Evolutionary conservation across 2,888 invertebrate genomes (phyloP).

Genomic region (Hoplodrina blanda): DNA sequence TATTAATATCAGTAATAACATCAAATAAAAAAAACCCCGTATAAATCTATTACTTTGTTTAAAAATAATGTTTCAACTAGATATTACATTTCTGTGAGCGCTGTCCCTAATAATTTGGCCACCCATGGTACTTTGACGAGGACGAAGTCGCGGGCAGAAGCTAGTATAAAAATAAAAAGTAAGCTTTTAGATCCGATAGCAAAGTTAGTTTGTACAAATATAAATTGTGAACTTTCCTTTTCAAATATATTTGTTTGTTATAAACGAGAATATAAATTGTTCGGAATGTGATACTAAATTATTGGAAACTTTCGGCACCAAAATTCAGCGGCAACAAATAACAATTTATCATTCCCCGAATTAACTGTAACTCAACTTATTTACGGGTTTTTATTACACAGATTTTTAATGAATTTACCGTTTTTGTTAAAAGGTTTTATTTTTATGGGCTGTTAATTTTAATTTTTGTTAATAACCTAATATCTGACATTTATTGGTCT

Average conservation of each 20-base stretch:
- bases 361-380: slow-evolving; percentile 52
- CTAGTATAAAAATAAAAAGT: background rate
- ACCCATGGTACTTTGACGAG: no score
- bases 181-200: background rate
- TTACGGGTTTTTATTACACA: slow-evolving; percentile 47
- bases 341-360: slow-evolving; percentile 53
- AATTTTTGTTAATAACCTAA: slow-evolving; percentile 1
- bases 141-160: no score
- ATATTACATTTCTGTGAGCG: no score
- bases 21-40: no score
- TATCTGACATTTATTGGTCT: slow-evolving; percentile 3
- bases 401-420: slow-evolving; percentile 46
- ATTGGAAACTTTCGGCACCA: slow-evolving; percentile 51
- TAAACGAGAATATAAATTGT: slow-evolving; percentile 49
- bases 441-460: slow-evolving; percentile 20
- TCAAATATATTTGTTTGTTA: slow-evolving; percentile 29
- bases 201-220: slow-evolving; percentile 4
- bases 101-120: no score
- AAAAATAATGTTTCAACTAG: no score
- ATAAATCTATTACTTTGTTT: no score
- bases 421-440: slow-evolving; percentile 26
- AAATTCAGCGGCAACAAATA: slow-evolving; percentile 50
- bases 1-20: no score
- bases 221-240: slow-evolving; percentile 27
- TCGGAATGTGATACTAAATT: slow-evolving; percentile 51